These are phyloP conservation scores for Escarpia spicata DNA, from an alignment of 2,888 invertebrate species.

Conservation along the genomic window DNA sequence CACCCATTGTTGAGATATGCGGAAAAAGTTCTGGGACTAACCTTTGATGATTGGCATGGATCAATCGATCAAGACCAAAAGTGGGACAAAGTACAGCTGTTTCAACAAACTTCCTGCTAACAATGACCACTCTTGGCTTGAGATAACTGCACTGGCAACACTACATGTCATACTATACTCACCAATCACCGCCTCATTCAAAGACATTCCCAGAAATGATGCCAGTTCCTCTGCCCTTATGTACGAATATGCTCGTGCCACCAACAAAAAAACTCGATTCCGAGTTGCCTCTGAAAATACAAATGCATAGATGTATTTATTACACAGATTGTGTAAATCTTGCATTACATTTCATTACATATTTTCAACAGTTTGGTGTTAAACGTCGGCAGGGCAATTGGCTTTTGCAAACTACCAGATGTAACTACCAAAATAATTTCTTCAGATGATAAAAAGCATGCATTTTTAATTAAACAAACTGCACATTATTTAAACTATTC, in stretches of 20 bases:
- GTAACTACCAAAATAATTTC: too few species aligned
- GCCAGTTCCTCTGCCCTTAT: slow-evolving; percentile 82
- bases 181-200: slow-evolving; percentile 74
- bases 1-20: not conserved
- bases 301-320: not conserved
- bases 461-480: not conserved
- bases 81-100: too few species aligned
- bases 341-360: not conserved
- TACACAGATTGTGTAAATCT: not conserved
- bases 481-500: too few species aligned
- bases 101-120: too few species aligned
- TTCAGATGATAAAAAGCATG: too few species aligned
- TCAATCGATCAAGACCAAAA: not conserved
- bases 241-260: slow-evolving; percentile 87
- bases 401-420: too few species aligned
- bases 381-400: too few species aligned
- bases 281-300: slow-evolving; percentile 77
- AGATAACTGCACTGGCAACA: not conserved
- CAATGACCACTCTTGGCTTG: not conserved
- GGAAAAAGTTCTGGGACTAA: not conserved
- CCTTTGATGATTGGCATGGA: not conserved
- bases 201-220: slow-evolving; percentile 79
- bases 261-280: slow-evolving; percentile 79
- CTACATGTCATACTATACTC: not conserved
- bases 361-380: too few species aligned